phyloP scores from a whole-genome alignment of 2,797 vertebrate species.

The Odontamblyopus lacepedii region DNA sequence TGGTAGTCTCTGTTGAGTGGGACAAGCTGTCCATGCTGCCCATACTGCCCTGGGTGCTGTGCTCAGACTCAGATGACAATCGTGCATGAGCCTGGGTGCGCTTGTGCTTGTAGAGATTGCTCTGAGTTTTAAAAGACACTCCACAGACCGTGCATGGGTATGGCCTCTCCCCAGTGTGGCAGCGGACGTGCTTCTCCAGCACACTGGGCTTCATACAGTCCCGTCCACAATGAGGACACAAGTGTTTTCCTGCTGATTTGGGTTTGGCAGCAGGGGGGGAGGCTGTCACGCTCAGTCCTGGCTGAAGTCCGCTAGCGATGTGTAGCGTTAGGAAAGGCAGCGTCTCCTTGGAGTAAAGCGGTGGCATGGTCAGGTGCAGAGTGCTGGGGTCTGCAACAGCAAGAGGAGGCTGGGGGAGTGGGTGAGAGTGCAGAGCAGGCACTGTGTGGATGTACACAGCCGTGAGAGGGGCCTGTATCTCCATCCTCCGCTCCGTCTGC shows the following conservation, averaged over 20 bases:
- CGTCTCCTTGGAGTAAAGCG: constrained; percentile 75
- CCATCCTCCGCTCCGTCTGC: constrained; percentile 74
- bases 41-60: constrained; percentile 51
- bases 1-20: constrained; percentile 65
- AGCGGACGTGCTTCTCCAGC: constrained; percentile 94
- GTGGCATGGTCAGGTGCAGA: constrained; percentile 65
- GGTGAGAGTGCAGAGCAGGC: constrained; percentile 74
- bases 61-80: constrained; percentile 82
- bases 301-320: constrained; percentile 81
- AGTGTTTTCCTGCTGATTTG: constrained; percentile 85
- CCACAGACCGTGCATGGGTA: constrained; percentile 91
- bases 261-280: constrained; percentile 69
- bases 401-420: constrained; percentile 60
- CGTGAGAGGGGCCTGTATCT: constrained; percentile 73
- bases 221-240: constrained; percentile 90
- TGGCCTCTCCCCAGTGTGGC: constrained; percentile 94
- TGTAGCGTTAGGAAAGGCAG: constrained; percentile 84
- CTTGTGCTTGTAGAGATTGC: constrained; percentile 95
- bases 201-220: constrained; percentile 97
- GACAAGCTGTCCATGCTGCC: constrained; percentile 71
- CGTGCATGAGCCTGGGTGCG: constrained; percentile 91
- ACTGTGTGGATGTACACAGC: constrained; percentile 86
- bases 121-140: constrained; percentile 97
- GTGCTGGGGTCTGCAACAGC: constrained; percentile 65
- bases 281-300: constrained; percentile 52